phyloP scores from a whole-genome alignment of 2,888 invertebrate species.

The Eutolmus rufibarbis region DNA sequence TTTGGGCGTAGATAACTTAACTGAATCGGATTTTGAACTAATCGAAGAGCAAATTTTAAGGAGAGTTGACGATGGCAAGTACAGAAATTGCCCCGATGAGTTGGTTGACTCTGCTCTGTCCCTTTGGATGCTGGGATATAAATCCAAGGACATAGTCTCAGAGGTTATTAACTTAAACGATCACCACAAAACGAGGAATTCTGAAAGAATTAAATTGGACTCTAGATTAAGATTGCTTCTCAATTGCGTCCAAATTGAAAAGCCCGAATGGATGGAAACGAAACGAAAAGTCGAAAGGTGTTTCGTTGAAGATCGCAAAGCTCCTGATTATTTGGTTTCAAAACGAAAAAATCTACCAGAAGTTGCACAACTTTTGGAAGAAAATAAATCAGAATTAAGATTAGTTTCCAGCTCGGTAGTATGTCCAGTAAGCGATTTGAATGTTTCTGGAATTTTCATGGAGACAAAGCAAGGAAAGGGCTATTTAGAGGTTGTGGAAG shows the following conservation, averaged over 20 bases:
- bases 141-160: slow-evolving; percentile 54
- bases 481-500: slow-evolving; percentile 55
- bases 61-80: slow-evolving; percentile 54
- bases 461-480: slow-evolving; percentile 48
- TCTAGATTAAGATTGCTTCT: slow-evolving; percentile 56
- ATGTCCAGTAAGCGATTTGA: slow-evolving; percentile 57
- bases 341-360: slow-evolving; percentile 51
- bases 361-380: slow-evolving; percentile 51
- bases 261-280: slow-evolving; percentile 52
- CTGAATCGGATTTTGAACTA: slow-evolving; percentile 51
- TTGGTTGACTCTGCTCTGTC: slow-evolving; percentile 57
- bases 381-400: slow-evolving; percentile 48
- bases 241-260: slow-evolving; percentile 57
- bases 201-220: slow-evolving; percentile 57
- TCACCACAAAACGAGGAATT: slow-evolving; percentile 43
- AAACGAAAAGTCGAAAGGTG: not conserved
- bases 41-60: slow-evolving; percentile 53
- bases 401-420: slow-evolving; percentile 53
- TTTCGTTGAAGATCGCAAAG: slow-evolving; percentile 52
- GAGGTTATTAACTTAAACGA: slow-evolving; percentile 48
- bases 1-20: slow-evolving; percentile 51
- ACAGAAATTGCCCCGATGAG: slow-evolving; percentile 56
- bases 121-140: slow-evolving; percentile 56
- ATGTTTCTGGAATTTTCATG: slow-evolving; percentile 57
- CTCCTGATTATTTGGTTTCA: slow-evolving; percentile 55